phyloP scores from a whole-genome alignment of 2,113 vertebrate species.

The Macaca mulatta region DNA sequence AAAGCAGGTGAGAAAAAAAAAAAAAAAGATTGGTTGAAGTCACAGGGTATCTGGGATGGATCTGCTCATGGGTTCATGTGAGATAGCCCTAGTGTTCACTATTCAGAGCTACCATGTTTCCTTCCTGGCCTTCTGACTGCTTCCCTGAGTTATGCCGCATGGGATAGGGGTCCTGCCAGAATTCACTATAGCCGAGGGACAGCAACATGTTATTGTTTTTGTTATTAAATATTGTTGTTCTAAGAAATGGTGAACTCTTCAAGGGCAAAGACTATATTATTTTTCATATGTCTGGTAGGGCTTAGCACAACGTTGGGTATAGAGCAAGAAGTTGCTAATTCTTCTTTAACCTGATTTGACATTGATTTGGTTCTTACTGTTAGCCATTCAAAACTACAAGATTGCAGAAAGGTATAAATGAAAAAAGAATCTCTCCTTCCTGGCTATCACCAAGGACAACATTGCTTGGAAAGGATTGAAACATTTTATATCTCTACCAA shows the following conservation, averaged over 20 bases:
- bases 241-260: slow-evolving; percentile 12
- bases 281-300: not conserved
- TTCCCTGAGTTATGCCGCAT: not conserved
- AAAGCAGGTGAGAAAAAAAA: not conserved
- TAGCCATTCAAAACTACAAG: not conserved
- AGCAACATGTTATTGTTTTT: not conserved
- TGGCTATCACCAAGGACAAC: slow-evolving; percentile 39
- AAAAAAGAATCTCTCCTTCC: not conserved
- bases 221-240: not conserved
- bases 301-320: not conserved
- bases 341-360: slow-evolving; percentile 14
- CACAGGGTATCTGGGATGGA: not conserved
- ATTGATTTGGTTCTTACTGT: slow-evolving; percentile 18
- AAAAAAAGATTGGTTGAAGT: not conserved
- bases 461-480: slow-evolving; percentile 46
- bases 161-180: not conserved
- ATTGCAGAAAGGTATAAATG: not conserved
- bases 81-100: not conserved
- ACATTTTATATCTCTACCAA: slow-evolving; percentile 42
- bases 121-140: not conserved
- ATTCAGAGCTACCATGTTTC: not conserved
- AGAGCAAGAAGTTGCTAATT: not conserved
- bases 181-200: not conserved
- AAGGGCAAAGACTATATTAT: not conserved
- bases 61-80: not conserved